Base-by-base conservation (phyloP, 2,113 vertebrate species). In the Piprites chloris region DNA sequence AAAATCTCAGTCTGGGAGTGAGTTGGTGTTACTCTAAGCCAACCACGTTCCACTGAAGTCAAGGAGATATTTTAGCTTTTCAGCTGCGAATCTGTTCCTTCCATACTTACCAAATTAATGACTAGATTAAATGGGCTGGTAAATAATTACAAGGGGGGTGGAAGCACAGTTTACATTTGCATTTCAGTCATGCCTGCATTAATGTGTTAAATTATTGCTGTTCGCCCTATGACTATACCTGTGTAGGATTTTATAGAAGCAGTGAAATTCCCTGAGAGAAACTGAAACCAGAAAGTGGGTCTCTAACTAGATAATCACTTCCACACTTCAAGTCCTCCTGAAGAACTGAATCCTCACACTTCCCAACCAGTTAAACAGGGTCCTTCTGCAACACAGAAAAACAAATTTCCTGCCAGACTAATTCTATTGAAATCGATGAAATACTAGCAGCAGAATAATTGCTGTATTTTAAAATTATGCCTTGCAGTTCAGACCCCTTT, bases 121-220 rank as follows among this genome's bases (percentile, higher is more conserved):
- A 41, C 72, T 93, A 39, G 61, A 50, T 94, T 89, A 94, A 91
- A 68, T 66, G 63, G n/a, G 35, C 62, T 94, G 86, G 67, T 89
- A 92, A 88, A 83, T 89, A 93, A 65, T 85, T 95, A 53, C 61
- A 62, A 56, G 55, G 42, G 81, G 63, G 52, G 23, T 62, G 65
- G 79, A 80, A 91, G 39, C 32, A 50, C 61, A 52, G 46, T 44
- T 80, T 92, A 84, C 17, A 13, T 67, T 81, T 62, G 16, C 59
- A 59, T 94, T 91, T 94, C 28, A 20, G 59, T 87, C 42, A 41
- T 86, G 68, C 33, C 67, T 85, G 27, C 27, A n/a, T 68, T 79
- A 39, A 58, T 30, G 6, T 35, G 28, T 63, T 77, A 30, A 63
- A 47, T 28, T 73, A 7, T 63, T 82, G 44, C 23, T 68, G 33